Evolutionary conservation across 2,797 vertebrate genomes (phyloP).

Genomic region (Smutsia temminckii): DNA sequence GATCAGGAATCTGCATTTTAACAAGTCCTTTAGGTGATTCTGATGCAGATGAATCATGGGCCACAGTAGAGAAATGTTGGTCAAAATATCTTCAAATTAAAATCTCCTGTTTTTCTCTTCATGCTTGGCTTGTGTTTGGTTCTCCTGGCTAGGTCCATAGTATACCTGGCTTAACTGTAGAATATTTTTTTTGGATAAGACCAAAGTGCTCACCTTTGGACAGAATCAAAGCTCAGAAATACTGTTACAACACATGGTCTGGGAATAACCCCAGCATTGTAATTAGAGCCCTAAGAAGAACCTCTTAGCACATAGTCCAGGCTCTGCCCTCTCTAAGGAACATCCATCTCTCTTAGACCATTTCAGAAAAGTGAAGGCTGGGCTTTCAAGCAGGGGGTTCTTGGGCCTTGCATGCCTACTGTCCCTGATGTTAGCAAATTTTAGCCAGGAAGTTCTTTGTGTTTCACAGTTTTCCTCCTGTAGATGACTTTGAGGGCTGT

Average conservation of each 20-base stretch:
- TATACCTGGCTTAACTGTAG: background rate
- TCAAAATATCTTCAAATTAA: background rate
- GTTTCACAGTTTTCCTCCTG: constrained; percentile 26
- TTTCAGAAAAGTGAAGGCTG: background rate
- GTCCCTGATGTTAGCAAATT: background rate
- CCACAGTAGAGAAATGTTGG: background rate
- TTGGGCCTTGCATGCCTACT: background rate
- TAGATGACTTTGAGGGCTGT: background rate
- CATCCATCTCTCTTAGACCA: background rate
- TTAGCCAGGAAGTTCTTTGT: background rate
- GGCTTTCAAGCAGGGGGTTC: background rate
- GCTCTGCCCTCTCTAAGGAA: background rate
- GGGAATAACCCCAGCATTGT: background rate
- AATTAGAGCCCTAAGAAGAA: background rate
- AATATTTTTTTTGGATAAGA: background rate
- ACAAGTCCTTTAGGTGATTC: background rate
- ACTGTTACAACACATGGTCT: background rate
- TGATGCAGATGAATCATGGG: background rate
- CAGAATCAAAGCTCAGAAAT: background rate
- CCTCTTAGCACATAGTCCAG: background rate
- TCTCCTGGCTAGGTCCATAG: background rate
- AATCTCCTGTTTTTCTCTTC: background rate
- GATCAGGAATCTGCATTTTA: background rate
- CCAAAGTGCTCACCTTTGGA: background rate
- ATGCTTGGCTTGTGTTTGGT: background rate